Conservation (phyloP, 2,113 vertebrate genomes). For the Antechinus stuartii region DNA sequence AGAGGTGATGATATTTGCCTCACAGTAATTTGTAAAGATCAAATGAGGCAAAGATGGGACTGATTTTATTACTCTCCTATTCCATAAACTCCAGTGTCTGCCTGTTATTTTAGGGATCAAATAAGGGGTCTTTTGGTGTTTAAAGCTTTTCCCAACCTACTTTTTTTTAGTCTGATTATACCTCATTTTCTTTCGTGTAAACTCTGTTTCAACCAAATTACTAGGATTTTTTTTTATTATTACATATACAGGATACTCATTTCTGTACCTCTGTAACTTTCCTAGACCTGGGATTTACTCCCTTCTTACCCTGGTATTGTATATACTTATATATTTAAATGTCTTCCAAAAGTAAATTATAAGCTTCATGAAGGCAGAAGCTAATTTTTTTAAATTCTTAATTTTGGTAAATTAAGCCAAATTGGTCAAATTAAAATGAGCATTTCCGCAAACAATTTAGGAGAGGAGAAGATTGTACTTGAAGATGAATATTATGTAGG, state of each 20-base stretch:
- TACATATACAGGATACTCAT: background rate
- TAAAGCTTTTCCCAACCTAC: background rate
- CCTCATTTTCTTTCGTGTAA: background rate
- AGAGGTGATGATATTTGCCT: background rate
- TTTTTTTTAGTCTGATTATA: background rate
- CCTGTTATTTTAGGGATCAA: background rate
- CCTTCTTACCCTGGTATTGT: background rate
- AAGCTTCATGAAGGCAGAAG: background rate
- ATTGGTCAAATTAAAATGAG: background rate
- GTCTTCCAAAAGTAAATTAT: background rate
- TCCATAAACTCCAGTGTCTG: background rate
- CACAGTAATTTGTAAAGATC: background rate
- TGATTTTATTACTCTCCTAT: background rate
- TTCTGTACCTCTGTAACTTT: background rate
- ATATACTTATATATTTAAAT: background rate
- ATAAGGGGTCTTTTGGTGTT: background rate
- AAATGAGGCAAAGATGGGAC: background rate
- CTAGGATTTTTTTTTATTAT: background rate
- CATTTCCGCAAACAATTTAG: background rate
- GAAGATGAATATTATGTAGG: background rate
- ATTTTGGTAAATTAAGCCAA: background rate
- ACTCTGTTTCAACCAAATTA: background rate
- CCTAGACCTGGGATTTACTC: background rate
- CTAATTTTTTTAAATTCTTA: background rate
- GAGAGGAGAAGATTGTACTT: background rate